Conservation (phyloP, 2,113 vertebrate species). For the Amazona guildingii region DNA sequence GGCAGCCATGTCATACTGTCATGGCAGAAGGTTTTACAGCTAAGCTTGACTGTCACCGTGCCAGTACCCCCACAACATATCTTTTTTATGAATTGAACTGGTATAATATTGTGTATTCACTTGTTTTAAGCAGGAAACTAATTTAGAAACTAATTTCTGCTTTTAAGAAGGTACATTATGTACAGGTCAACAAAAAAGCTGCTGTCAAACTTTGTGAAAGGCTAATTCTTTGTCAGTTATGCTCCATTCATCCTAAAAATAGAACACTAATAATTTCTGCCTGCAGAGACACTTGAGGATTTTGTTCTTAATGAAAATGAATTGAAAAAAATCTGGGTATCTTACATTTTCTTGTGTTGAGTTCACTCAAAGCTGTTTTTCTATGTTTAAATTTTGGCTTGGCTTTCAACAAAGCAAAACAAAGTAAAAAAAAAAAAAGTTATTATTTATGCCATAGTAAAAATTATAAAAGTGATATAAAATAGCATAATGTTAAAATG, state of each 20-base stretch:
- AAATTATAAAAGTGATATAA: neutral
- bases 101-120: neutral
- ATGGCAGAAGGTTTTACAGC: neutral
- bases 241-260: slow-evolving; percentile 57
- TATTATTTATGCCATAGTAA: slow-evolving; percentile 7
- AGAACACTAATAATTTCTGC: slow-evolving; percentile 68
- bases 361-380: slow-evolving; percentile 54
- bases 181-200: slow-evolving; percentile 47
- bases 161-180: slow-evolving; percentile 1
- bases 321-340: slow-evolving; percentile 34
- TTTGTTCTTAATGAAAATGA: slow-evolving; percentile 65
- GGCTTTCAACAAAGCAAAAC: neutral
- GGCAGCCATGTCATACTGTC: fast-evolving
- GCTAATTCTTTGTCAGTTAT: slow-evolving; percentile 52
- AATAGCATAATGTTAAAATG: neutral
- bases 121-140: neutral
- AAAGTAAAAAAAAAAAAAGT: neutral
- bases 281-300: slow-evolving; percentile 53
- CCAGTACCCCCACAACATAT: neutral
- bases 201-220: slow-evolving; percentile 43
- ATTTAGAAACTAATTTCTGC: neutral
- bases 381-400: slow-evolving; percentile 39
- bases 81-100: neutral
- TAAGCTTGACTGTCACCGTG: neutral
- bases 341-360: slow-evolving; percentile 24